Evolutionary conservation across 2,113 vertebrate species (phyloP), one percentile per base, ranked within the genome.

Genomic region (Siniperca chuatsi): DNA sequence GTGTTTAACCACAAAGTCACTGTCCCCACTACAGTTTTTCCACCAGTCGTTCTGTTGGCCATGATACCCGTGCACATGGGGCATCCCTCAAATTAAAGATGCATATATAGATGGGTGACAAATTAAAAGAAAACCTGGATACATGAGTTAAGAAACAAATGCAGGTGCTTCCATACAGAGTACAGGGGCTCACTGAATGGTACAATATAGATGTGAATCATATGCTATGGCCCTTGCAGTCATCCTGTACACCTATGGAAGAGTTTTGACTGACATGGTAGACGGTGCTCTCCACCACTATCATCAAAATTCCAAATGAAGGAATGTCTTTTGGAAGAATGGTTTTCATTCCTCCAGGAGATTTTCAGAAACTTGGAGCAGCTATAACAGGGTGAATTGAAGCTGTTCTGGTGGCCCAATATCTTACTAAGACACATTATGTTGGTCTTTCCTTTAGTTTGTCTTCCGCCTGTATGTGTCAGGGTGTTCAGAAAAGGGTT

Each of bases 1-100:
- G 48, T n/a, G 62, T 80, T 79, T 72, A 77, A 80, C 68, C 78
- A 46, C 50, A 37, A 52, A 69, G 42, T 79, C 73, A 64, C 21
- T 37, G 46, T 83, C 65, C 55, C 54, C 21, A 13, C 57, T 13
- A 54, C 72, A 77, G 69, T 48, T 25, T 85, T 75, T 68, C 54
- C 29, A 52, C 9, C 50, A 18, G 54, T 67, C 71, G 44, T 21
- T 78, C 46, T 65, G 44, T 61, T 50, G 50, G 35, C 37, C 37
- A 40, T n/a, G n/a, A 29, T 18, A n/a, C 50, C 16, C 13, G 60
- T 57, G 33, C 42, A 12, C 33, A 54, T 57, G 44, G 35, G 54
- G 15, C 72, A 48, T 71, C 50, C 29, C 48, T 71, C 12, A 61
- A 68, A 54, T 18, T 6, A 21, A 37, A 29, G 40, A 48, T 61